These are phyloP conservation scores for Dicroscelio sp. DNA, from an alignment of 2,888 invertebrate genomes.

Conservation along the genomic window DNA sequence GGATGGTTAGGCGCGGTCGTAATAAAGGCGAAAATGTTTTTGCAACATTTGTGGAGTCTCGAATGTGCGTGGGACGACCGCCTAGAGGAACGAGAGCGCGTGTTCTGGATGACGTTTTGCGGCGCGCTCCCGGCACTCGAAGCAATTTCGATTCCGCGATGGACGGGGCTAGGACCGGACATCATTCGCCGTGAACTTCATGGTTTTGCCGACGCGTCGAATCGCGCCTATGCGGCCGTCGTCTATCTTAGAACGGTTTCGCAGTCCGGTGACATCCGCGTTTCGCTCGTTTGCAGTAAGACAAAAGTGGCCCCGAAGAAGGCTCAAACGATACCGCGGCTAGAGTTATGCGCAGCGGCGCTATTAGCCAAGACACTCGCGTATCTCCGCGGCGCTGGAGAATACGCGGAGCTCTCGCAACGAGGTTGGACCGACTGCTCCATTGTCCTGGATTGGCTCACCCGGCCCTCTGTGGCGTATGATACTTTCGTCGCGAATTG, in stretches of 20 bases:
- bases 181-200: constrained; percentile 36
- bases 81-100: background rate
- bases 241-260: background rate
- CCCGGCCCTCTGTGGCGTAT: constrained; percentile 44
- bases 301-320: constrained; percentile 67
- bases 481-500: constrained; percentile 44
- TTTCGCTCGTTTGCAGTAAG: constrained; percentile 44
- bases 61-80: background rate
- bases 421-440: constrained; percentile 55
- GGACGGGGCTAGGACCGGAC: background rate
- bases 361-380: constrained; percentile 23
- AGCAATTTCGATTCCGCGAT: background rate
- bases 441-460: constrained; percentile 75
- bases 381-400: too few relatives aligned
- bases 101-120: too few relatives aligned
- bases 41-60: background rate
- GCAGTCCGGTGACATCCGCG: background rate
- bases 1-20: background rate
- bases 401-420: background rate
- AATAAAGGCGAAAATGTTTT: background rate
- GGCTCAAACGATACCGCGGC: constrained; percentile 50
- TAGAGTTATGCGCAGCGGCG: constrained; percentile 37
- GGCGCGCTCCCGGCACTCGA: background rate
- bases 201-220: constrained; percentile 67
- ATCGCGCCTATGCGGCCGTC: constrained; percentile 51